Percentiles rank a stretch among this genome's conserved stretches.
These are phyloP conservation scores for Mayetiola destructor DNA, from an alignment of 2,888 invertebrate genomes.

Conservation along the genomic window DNA sequence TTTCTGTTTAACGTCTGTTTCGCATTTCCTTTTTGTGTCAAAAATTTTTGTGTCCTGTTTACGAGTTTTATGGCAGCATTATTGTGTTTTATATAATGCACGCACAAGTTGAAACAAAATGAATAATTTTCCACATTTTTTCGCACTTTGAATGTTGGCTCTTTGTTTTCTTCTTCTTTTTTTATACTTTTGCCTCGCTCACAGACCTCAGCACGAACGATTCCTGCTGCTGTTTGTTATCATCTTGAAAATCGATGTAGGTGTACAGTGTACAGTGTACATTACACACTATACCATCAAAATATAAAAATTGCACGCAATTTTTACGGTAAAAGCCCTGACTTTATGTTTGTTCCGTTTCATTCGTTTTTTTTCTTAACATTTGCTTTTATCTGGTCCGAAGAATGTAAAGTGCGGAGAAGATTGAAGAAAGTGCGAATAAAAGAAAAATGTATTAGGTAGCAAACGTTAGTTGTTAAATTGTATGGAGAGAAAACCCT, in stretches of 20 bases:
- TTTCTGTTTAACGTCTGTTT: no score
- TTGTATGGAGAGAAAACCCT: background rate
- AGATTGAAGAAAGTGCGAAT: conserved; percentile 4
- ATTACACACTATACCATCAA: conserved; percentile 9
- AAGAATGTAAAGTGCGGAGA: background rate
- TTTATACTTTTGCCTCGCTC: no score
- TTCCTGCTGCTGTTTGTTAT: background rate
- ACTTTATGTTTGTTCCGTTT: background rate
- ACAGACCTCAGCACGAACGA: background rate
- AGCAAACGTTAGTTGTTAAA: background rate
- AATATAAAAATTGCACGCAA: conserved; percentile 7
- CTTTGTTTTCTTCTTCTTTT: background rate
- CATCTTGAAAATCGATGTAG: conserved; percentile 1
- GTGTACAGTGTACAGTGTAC: conserved; percentile 9
- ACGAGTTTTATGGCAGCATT: background rate
- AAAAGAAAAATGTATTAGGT: background rate
- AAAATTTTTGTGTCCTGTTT: conserved; percentile 5
- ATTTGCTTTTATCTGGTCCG: background rate
- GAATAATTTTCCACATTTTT: conserved; percentile 9
- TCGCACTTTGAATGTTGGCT: background rate
- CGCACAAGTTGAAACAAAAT: background rate
- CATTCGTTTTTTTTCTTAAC: background rate
- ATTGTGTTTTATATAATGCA: background rate
- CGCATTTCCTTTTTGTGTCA: conserved; percentile 12
- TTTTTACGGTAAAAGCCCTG: conserved; percentile 5